phyloP scores from a whole-genome alignment of 1,140 invertebrate species.

The Trichogramma pretiosum region DNA sequence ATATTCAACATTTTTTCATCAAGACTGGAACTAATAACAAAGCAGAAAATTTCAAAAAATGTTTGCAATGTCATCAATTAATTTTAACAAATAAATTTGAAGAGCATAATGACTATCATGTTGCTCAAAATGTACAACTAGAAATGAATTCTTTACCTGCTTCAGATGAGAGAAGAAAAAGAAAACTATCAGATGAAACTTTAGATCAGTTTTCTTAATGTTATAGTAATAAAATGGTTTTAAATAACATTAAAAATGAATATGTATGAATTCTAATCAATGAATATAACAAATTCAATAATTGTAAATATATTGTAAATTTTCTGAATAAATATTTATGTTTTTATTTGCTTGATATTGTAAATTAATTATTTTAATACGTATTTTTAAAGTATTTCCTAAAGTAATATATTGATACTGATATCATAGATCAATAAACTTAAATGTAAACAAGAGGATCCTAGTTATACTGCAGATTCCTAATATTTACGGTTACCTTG shows the following conservation, averaged over 20 bases:
- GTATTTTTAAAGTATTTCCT: constrained; percentile 6
- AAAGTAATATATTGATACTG: too few species aligned
- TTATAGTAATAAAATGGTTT: too few species aligned
- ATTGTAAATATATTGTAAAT: constrained; percentile 8
- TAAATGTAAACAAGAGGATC: too few species aligned
- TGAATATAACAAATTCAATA: too few species aligned
- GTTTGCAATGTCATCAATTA: constrained; percentile 54
- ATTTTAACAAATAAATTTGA: constrained; percentile 49
- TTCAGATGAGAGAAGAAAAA: constrained; percentile 8
- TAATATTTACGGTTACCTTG: constrained; percentile 24
- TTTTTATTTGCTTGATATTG: constrained; percentile 3
- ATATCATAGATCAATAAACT: too few species aligned
- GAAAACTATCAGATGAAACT: too few species aligned
- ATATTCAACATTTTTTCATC: constrained; percentile 32
- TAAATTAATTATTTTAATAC: constrained; percentile 5
- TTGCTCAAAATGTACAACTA: constrained; percentile 57
- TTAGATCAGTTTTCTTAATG: too few species aligned
- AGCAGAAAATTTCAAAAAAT: constrained; percentile 39
- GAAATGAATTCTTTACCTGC: constrained; percentile 29
- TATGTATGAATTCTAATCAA: too few species aligned
- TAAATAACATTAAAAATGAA: too few species aligned
- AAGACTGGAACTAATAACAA: constrained; percentile 20
- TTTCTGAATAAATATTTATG: not conserved
- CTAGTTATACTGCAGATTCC: not conserved
- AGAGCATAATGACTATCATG: constrained; percentile 64